Evolutionary conservation across 1,140 invertebrate species (phyloP), one percentile per base, ranked within the genome.

Genomic region (Drosophila insularis): DNA sequence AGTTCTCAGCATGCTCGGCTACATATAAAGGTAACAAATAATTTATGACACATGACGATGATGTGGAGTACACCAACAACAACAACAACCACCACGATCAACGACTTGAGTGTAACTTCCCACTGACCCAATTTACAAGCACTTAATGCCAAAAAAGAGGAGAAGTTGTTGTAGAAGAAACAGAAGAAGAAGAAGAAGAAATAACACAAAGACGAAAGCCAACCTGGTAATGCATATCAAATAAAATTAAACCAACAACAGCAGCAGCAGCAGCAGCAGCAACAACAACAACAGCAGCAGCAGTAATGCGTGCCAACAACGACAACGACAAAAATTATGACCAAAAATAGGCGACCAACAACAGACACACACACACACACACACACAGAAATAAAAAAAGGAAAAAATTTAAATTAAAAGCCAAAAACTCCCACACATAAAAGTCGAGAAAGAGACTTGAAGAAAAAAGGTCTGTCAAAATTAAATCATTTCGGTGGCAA

Each of bases 81-180:
- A 55, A 40, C 55, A 67, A 65, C 46, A 58, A 19, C 63, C 27
- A 46, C 61, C 55, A 64, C 58, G 40, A 73, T 55, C 40, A 70
- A 63, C 67, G 79, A 84, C 84, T 87, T 73, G 89, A 87, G 84
- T 87, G 84, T 87, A 89, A 87, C 87, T 87, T 87, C 87, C 87
- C 87, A 87, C 87, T 90, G 87, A 90, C 87, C 87, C 87, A 90
- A 90, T 90, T 90, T 90, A 90, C 87, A 90, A 86, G 77, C 81
- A 90, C 87, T 90, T 90, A 90, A 87, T 87, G 82, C 80, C 80
- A 85, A 89, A 82, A 50, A 87, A 80, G 86, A 85, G 89, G 74
- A 80, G 84, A 89, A 89, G 84, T 80, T 79, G 84, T 87, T 50
- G 43, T 50, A 50, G 55, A 35, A 87, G 27, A 27, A 27, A 1